Evolutionary conservation across 2,113 vertebrate genomes (phyloP).

Genomic region (Hemicordylus capensis): DNA sequence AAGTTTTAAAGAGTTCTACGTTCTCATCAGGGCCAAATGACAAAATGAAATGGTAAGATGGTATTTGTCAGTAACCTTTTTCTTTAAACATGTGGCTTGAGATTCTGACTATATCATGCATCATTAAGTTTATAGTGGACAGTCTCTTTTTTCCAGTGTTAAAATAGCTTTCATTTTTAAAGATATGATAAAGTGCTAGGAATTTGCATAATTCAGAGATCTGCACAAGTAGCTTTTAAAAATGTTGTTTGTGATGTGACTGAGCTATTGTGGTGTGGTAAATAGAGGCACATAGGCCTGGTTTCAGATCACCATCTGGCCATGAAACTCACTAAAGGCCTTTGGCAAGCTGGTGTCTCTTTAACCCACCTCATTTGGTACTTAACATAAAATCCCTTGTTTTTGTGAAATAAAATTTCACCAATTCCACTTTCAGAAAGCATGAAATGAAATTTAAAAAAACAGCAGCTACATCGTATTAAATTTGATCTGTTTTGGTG

Average conservation of each 20-base stretch:
- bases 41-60: conserved; percentile 88
- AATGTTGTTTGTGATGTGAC: not conserved
- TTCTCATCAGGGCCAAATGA: conserved; percentile 88
- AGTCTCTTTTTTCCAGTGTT: not conserved
- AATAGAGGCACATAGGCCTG: not conserved
- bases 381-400: not conserved
- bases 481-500: too few species aligned
- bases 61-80: conserved; percentile 16
- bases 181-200: not conserved
- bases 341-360: not conserved
- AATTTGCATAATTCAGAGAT: not conserved
- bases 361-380: not conserved
- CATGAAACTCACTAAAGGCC: too few species aligned
- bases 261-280: not conserved
- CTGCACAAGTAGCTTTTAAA: not conserved
- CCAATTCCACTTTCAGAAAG: too few species aligned
- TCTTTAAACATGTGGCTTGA: conserved; percentile 7
- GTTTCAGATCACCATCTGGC: not conserved
- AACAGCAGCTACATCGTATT: too few species aligned
- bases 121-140: not conserved
- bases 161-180: not conserved
- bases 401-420: too few species aligned
- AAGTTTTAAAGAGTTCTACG: conserved; percentile 88
- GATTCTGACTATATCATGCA: not conserved
- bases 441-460: too few species aligned